Conservation (phyloP, 2,797 vertebrate species). For the Cyclura pinguis region DNA sequence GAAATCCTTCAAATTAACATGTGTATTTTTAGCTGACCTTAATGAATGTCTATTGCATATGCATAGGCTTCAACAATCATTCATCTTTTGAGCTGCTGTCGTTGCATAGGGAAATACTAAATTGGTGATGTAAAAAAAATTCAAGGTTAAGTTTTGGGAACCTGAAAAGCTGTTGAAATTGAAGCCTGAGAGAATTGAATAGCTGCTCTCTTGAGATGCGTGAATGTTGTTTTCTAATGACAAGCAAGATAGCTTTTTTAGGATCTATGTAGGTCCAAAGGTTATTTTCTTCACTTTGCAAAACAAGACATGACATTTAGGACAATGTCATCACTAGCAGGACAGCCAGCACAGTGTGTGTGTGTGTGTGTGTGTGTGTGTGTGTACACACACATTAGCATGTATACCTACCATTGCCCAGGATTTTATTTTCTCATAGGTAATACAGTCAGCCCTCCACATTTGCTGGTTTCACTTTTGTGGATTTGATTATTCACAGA, state of each 20-base stretch:
- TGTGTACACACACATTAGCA: too few relatives aligned
- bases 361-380: too few relatives aligned
- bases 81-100: neutral
- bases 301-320: slow-evolving; percentile 31
- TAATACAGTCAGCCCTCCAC: too few relatives aligned
- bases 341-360: too few relatives aligned
- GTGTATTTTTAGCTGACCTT: slow-evolving; percentile 2
- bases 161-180: neutral
- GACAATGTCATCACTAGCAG: slow-evolving; percentile 9
- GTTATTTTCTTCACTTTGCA: neutral
- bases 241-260: neutral
- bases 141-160: slow-evolving; percentile 22
- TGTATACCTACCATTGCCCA: too few relatives aligned
- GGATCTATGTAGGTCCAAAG: neutral
- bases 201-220: slow-evolving; percentile 16
- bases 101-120: slow-evolving; percentile 32
- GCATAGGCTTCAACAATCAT: neutral
- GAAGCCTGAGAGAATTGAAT: neutral
- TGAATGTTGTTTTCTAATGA: neutral
- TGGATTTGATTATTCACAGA: too few relatives aligned
- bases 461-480: too few relatives aligned
- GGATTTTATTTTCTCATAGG: too few relatives aligned
- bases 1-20: neutral
- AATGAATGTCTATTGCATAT: neutral
- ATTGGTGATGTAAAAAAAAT: neutral